Conservation (phyloP, 1,140 invertebrate genomes). For the Nymphalis io region DNA sequence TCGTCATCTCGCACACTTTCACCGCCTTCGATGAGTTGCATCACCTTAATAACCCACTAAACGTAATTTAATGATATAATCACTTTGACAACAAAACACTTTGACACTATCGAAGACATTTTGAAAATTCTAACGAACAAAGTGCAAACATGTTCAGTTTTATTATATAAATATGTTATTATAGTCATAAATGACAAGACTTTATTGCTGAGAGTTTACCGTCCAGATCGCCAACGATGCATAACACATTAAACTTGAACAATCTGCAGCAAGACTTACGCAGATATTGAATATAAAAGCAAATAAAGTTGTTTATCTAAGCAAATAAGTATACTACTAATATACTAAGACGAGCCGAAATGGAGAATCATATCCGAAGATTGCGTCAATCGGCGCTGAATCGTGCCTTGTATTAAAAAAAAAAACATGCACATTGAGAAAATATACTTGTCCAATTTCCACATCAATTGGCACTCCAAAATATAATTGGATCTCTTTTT, state of each 20-base stretch:
- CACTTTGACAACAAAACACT: too few relatives aligned
- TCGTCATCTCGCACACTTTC: slow-evolving; percentile 53
- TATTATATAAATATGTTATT: slow-evolving; percentile 6
- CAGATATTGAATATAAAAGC: background rate
- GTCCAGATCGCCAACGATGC: slow-evolving; percentile 17
- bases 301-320: slow-evolving; percentile 1
- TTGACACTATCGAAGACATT: slow-evolving; percentile 21
- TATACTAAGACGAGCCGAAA: too few relatives aligned
- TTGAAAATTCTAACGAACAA: background rate
- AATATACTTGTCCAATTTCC: too few relatives aligned
- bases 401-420: too few relatives aligned
- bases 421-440: too few relatives aligned
- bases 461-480: too few relatives aligned
- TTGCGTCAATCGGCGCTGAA: too few relatives aligned
- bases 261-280: slow-evolving; percentile 4
- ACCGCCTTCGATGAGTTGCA: slow-evolving; percentile 46
- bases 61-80: slow-evolving; percentile 40
- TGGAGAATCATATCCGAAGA: too few relatives aligned
- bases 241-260: slow-evolving; percentile 6
- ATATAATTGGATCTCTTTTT: too few relatives aligned
- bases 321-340: background rate
- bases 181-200: background rate
- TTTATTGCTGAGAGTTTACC: slow-evolving; percentile 3
- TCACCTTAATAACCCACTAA: slow-evolving; percentile 49
- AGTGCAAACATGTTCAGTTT: background rate